These are phyloP conservation scores for Steinernema khuongi DNA, from an alignment of 1,140 invertebrate species.

Conservation along the genomic window DNA sequence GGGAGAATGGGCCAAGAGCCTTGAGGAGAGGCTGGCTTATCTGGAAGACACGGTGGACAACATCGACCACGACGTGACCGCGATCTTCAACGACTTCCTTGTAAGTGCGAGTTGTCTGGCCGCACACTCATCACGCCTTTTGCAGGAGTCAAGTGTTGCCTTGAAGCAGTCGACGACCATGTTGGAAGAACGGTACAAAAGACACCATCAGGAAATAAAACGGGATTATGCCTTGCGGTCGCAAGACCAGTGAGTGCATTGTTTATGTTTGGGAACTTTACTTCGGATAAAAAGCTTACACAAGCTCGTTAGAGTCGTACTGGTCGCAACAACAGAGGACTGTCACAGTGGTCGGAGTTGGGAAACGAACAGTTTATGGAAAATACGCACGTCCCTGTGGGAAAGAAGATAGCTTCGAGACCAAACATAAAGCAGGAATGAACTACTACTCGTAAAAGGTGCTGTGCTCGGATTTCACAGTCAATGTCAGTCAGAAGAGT, in stretches of 20 bases:
- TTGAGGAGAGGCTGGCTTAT: background rate
- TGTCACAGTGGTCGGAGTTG: background rate
- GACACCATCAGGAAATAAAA: conserved; percentile 6
- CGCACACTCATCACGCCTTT: background rate
- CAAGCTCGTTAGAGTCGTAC: background rate
- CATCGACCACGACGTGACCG: background rate
- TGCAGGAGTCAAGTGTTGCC: background rate
- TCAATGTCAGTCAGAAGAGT: background rate
- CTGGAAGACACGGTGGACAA: background rate
- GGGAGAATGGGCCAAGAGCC: background rate
- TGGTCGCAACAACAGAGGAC: background rate
- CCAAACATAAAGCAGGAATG: conserved; percentile 15
- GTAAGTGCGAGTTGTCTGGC: background rate
- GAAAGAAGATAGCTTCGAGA: conserved; percentile 2
- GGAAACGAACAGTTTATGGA: no score
- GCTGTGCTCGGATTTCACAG: background rate
- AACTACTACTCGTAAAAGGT: conserved; percentile 15
- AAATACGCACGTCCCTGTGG: background rate
- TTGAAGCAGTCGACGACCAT: background rate
- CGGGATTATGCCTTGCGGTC: conserved; percentile 1
- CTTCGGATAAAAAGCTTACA: conserved; percentile 4
- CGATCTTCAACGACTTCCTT: background rate
- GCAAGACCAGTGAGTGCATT: background rate
- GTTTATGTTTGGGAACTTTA: background rate
- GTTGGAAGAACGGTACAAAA: background rate